Conservation (phyloP, 1,140 invertebrate genomes). For the Ephestia elutella region DNA sequence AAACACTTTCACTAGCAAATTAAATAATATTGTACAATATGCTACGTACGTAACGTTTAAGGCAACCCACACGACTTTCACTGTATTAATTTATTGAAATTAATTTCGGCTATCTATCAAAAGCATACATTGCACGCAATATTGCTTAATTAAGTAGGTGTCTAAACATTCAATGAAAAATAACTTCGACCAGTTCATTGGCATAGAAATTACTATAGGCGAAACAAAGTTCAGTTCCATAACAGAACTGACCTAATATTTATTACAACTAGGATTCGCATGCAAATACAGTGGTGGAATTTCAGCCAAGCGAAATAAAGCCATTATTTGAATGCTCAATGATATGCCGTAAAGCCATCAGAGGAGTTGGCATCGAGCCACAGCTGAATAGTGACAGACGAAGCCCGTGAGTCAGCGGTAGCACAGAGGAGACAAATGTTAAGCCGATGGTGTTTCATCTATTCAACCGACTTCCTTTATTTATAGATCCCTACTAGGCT, state of each 20-base stretch:
- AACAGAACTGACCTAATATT: conserved; percentile 1
- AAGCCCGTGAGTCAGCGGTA: conserved; percentile 56
- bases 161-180: neutral
- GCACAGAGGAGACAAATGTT: neutral
- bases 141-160: neutral
- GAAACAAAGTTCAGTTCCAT: neutral
- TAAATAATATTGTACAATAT: neutral
- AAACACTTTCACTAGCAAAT: neutral
- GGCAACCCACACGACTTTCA: neutral
- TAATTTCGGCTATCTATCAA: too few relatives aligned
- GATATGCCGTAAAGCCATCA: conserved; percentile 42
- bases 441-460: neutral
- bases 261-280: neutral
- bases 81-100: neutral
- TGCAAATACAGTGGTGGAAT: conserved; percentile 1
- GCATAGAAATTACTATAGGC: too few relatives aligned
- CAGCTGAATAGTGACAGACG: conserved; percentile 38
- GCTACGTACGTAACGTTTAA: neutral
- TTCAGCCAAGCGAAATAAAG: conserved; percentile 20
- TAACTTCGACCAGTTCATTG: neutral
- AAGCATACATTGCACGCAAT: neutral
- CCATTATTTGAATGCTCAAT: conserved; percentile 35
- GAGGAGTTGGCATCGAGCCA: conserved; percentile 55
- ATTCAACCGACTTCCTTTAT: too few relatives aligned
- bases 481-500: too few relatives aligned